Base-by-base conservation (phyloP, 2,113 vertebrate species). In the Sclerurus mexicanus region DNA sequence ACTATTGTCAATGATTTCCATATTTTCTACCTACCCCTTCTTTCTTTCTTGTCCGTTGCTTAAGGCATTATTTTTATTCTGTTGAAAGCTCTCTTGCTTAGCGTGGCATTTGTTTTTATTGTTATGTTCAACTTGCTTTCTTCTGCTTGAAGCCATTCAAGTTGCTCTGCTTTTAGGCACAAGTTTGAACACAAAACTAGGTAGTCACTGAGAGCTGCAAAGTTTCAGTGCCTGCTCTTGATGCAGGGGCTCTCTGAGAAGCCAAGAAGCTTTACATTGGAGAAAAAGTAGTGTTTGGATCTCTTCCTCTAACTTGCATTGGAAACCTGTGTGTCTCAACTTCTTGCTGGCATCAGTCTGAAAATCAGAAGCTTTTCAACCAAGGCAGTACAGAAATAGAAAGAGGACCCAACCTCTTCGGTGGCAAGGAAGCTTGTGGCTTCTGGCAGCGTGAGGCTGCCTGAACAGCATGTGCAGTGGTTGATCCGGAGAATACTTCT, bases 351-450 rank as follows among this genome's bases (percentile, higher is more conserved):
- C 7, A 0, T 15, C 7, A 14, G 3, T 58, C 69, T 86, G 50
- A 58, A 75, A 72, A 72, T 35, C 40, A 52, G 56, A 40, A 40
- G 40, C 40, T 42, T 42, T 42, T 42, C 40, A 42, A 15, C 60
- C 37, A 58, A 52, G 33, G 59, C 25, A 33, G 21, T 73, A 27
- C 27, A 68, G 39, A 58, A 88, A 10, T 33, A 72, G 59, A 21
- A 79, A 42, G 35, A 59, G 53, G 23, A 40, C 13, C 28, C 52
- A 82, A 0, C 1, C 2, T 64, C 12, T 37, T 69, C 0, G 2
- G 22, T 31, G 40, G 6, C 3, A 9, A 58, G 44, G 49, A 68
- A 39, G 35, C 22, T 37, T 72, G 46, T 64, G 46, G 8, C 22
- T 92, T 78, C 18, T 67, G 64, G 27, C 40, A 53, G 13, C 0